Evolutionary conservation across 2,888 invertebrate genomes (phyloP).

Genomic region (Trachelus iudaicus): DNA sequence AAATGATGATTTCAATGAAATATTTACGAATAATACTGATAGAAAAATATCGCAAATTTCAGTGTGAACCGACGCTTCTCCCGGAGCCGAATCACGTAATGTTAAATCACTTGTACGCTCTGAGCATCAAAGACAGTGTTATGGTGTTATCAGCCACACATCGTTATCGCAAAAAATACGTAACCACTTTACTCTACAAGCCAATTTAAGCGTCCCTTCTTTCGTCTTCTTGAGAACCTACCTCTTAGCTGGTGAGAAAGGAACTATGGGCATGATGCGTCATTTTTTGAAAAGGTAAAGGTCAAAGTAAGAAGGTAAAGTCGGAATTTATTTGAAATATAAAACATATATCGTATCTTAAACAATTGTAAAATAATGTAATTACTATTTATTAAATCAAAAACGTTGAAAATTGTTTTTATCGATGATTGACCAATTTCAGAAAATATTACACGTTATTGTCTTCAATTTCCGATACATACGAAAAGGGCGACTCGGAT

Average conservation of each 20-base stretch:
- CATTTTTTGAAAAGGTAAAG: not conserved
- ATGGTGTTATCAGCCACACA: constrained; percentile 99
- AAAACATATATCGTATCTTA: constrained; percentile 26
- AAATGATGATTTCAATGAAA: not conserved
- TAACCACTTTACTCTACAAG: constrained; percentile 97
- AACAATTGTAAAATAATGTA: constrained; percentile 46
- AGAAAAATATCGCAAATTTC: constrained; percentile 55
- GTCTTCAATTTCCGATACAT: constrained; percentile 21
- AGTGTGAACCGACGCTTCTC: constrained; percentile 98
- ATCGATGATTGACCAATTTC: not conserved
- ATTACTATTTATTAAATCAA: constrained; percentile 50
- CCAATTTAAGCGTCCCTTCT: constrained; percentile 78
- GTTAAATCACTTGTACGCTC: constrained; percentile 99
- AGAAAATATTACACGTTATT: constrained; percentile 29
- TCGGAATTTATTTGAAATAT: not conserved
- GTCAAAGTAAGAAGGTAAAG: not conserved
- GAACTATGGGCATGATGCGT: not conserved
- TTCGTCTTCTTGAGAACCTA: constrained; percentile 4
- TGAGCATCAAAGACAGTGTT: constrained; percentile 99
- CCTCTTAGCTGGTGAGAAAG: not conserved
- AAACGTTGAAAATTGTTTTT: constrained; percentile 9
- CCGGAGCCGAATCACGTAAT: constrained; percentile 99
- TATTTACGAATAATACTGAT: not conserved
- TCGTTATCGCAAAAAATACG: constrained; percentile 98
- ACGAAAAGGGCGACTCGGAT: constrained; percentile 53